Evolutionary conservation across 2,113 vertebrate genomes (phyloP).

Genomic region (Carassius gibelio): DNA sequence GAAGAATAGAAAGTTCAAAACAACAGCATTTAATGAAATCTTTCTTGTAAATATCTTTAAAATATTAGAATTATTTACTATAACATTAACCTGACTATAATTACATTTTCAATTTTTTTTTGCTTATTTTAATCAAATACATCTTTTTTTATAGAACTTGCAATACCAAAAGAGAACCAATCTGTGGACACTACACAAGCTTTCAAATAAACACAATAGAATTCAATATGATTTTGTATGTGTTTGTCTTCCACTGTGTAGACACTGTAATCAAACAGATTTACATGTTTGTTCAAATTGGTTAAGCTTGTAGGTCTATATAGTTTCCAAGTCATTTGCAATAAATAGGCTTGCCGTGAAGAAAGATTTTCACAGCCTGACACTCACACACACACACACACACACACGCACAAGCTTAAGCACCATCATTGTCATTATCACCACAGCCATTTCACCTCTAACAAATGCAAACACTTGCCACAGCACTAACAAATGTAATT

Average conservation of each 20-base stretch:
- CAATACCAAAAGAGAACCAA: neutral
- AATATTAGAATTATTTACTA: neutral
- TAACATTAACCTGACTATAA: neutral
- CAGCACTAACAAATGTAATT: neutral
- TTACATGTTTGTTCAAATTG: neutral
- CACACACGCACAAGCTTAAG: neutral
- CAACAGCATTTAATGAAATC: neutral
- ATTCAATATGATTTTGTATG: neutral
- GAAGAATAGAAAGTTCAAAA: neutral
- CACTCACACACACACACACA: neutral
- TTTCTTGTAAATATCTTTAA: neutral
- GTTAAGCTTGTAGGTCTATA: slow-evolving; percentile 58
- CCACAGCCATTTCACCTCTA: slow-evolving; percentile 4
- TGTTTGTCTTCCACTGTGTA: neutral
- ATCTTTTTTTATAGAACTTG: neutral
- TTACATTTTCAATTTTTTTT: neutral
- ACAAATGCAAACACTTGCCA: slow-evolving; percentile 17
- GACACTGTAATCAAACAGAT: neutral
- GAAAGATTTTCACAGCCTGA: neutral
- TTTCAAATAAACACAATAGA: neutral
- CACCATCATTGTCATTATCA: neutral
- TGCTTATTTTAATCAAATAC: neutral
- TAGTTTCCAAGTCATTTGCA: slow-evolving; percentile 66
- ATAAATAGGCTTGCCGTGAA: slow-evolving; percentile 57
- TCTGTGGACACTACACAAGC: neutral